Evolutionary conservation across 2,797 vertebrate genomes (phyloP), one percentile per base, ranked within the genome.

Genomic region (Siniperca obscura): DNA sequence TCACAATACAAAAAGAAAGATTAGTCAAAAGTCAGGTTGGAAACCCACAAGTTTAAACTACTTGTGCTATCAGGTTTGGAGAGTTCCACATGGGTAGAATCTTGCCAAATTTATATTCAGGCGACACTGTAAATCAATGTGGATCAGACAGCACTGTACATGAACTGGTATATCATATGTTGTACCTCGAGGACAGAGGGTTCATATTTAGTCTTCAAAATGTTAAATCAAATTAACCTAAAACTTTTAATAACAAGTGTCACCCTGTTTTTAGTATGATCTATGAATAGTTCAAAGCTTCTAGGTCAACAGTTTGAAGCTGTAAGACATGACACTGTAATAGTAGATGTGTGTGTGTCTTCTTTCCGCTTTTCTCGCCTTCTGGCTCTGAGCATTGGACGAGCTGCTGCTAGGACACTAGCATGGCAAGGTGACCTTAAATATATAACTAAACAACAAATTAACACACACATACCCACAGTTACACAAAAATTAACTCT

Each of bases 371-470:
- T 14, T 66, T 42, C 65, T 81, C 68, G 84, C 74, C 87, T 89
- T 90, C 86, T 85, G 90, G 90, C 92, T 92, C 81, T 78, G 46
- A 87, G 83, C 78, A 36, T 87, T 88, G 90, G 85, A 90, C 56
- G 67, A 91, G 89, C 88, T 89, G 90, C 89, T 91, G 90, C 40
- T 2, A 40, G 87, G 89, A 88, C 86, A 93, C 86, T 92, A 93
- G 89, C 89, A 82, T 76, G 85, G 88, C 90, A 95, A 95, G 93
- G 94, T 95, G 94, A 95, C 94, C 94, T 90, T 56, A 85, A 89
- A 84, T 64, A 76, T 65, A 71, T 50, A 83, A 68, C 70, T 57
- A 57, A 81, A 81, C 74, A 64, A 73, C 27, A 80, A 36, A 60
- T 22, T 71, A 38, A 59, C 53, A 52, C 62, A 48, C 50, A 53